Base-by-base conservation (phyloP, 2,113 vertebrate genomes). In the Antechinus flavipes region DNA sequence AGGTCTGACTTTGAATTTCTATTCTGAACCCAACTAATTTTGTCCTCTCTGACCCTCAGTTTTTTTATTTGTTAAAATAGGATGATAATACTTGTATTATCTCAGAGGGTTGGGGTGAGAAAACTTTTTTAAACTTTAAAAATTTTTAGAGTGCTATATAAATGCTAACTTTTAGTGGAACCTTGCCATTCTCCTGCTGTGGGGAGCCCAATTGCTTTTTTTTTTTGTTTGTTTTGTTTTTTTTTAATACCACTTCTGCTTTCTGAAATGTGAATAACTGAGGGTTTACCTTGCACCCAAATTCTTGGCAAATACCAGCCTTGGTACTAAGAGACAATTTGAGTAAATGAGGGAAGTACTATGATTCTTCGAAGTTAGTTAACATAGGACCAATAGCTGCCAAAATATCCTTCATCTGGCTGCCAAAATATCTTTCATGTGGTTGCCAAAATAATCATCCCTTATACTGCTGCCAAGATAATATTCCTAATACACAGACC, bases 381-480 rank as follows among this genome's bases (percentile, higher is more conserved):
- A 84, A 84, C 68, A 84, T 84, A 84, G 23, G 68, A 84, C 68
- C 68, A 84, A 84, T 84, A 42, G 68, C n/a, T 84, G 68, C n/a
- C 68, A 84, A 84, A 84, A 84, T 42, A 84, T 84, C 68, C 68
- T 84, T 84, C 68, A 84, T 84, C 35, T 84, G n/a, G 68, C 7
- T 84, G 68, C 68, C 68, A 84, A 84, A 84, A 84, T 84, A 84
- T 84, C 68, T 84, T 84, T 84, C 68, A 84, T 84, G 16, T 84
- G 35, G 68, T 84, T 84, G 68, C 68, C 68, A 84, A 84, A 84
- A 84, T 42, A 84, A 84, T 84, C 68, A 84, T 84, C n/a, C 68
- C 42, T n/a, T n/a, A 84, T 9, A 42, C 68, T 84, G 68, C 68
- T 42, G 68, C 68, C 68, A 84, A 42, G n/a, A 84, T 84, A 84